phyloP scores from a whole-genome alignment of 2,888 invertebrate species.

The Drosophila formosana region DNA sequence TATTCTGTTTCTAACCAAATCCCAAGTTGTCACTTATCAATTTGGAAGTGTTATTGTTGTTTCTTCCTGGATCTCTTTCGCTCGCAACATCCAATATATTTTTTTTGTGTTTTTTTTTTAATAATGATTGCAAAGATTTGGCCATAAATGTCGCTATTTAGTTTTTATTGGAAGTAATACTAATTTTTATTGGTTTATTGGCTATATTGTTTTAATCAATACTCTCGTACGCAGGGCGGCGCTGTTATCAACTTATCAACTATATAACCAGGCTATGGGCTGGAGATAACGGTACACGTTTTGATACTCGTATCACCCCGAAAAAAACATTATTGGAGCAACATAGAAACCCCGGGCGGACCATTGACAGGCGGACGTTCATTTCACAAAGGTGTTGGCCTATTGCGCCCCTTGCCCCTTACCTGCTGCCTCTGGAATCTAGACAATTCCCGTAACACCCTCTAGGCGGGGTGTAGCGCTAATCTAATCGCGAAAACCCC shows the following conservation, averaged over 20 bases:
- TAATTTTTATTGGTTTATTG: constrained; percentile 82
- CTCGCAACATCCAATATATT: constrained; percentile 10
- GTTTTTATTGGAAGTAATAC: constrained; percentile 83
- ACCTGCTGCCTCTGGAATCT: not conserved
- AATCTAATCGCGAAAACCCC: constrained; percentile 75
- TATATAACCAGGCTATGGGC: constrained; percentile 52
- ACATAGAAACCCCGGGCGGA: constrained; percentile 31
- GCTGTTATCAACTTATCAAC: constrained; percentile 56
- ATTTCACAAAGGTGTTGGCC: constrained; percentile 55
- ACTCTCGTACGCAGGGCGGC: constrained; percentile 41
- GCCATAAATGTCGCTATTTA: constrained; percentile 82
- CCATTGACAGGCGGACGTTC: constrained; percentile 47
- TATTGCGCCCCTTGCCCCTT: constrained; percentile 6
- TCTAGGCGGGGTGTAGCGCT: constrained; percentile 28
- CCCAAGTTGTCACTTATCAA: constrained; percentile 30
- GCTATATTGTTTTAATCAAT: constrained; percentile 79
- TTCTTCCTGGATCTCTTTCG: constrained; percentile 25
- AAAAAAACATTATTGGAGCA: constrained; percentile 57
- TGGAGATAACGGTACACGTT: constrained; percentile 59
- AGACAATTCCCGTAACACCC: not conserved
- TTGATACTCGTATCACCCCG: constrained; percentile 40
- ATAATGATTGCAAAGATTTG: constrained; percentile 81
- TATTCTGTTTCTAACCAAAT: constrained; percentile 22
- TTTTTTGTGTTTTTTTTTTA: constrained; percentile 47
- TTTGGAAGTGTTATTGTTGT: constrained; percentile 11